Evolutionary conservation across 53 echinoderm and acorn worm genomes (phyloP), one percentile per base, ranked within the genome.

Genomic region (Stichopus horrens): DNA sequence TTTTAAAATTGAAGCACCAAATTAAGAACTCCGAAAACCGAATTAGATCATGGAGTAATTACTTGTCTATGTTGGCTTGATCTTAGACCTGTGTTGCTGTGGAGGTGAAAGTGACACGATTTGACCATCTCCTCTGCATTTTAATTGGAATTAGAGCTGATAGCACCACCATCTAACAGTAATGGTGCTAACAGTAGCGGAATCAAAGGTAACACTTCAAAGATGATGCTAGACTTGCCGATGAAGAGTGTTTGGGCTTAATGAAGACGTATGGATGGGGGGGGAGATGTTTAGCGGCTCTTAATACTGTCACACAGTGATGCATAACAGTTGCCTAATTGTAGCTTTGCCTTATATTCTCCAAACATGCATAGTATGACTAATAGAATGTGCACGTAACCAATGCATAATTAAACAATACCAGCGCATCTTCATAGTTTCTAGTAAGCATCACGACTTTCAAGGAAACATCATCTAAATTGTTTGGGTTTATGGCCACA

Each of bases 41-140:
- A 79, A 79, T 79, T 79, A 79, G 79, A 79, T 79, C 79, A 79
- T 19, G 54, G 79, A 79, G 53, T 79, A 53, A 79, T 79, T 79
- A 79, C 20, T 53, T 55, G 9, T 79, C 79, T 19, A 16, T 79
- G 52, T 53, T 55, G n/a, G 52, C 79, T 79, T 53, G 79, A 55
- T 79, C 53, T 18, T 14, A 79, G 52, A 13, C 19, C 79, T 79
- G 8, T 54, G 1, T 19, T 54, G 79, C 16, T 54, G 8, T 54
- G 8, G 79, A 79, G 79, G n/a, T 54, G 54, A 79, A 79, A 55
- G 19, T 55, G 55, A 54, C 79, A 53, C 55, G 79, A 53, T n/a
- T 14, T 19, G 55, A 5, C 79, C 53, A 54, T 9, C 79, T 55
- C 55, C n/a, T 53, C 8, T 79, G 79, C 55, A 53, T 53, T 53